These are phyloP conservation scores for Babylonia areolata DNA, from an alignment of 1,140 invertebrate genomes.

Conservation along the genomic window DNA sequence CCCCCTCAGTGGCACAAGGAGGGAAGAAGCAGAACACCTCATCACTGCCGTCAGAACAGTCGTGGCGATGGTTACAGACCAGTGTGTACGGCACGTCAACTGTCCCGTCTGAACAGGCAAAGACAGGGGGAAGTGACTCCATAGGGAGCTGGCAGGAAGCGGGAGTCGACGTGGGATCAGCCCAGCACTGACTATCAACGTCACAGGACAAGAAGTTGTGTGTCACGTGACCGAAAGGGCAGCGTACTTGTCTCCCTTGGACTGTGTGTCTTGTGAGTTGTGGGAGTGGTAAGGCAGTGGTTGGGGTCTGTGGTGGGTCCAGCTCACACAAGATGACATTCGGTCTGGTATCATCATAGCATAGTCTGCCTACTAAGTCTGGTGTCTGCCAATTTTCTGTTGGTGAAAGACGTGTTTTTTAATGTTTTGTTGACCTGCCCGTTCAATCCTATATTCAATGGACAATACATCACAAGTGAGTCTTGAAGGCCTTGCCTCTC, in stretches of 20 bases:
- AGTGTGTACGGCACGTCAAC: conserved; percentile 14
- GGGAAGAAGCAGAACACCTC: conserved; percentile 7
- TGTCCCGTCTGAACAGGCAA: conserved; percentile 5
- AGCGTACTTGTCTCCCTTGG: not conserved
- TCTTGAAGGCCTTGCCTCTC: too few species aligned
- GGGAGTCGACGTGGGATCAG: not conserved
- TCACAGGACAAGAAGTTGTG: conserved; percentile 23
- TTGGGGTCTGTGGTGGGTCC: too few species aligned
- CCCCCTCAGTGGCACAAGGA: not conserved
- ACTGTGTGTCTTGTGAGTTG: too few species aligned
- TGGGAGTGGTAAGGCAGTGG: too few species aligned
- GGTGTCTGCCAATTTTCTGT: too few species aligned
- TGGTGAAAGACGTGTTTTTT: too few species aligned
- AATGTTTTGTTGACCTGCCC: too few species aligned
- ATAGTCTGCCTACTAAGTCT: too few species aligned
- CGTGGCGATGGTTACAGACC: conserved; percentile 21
- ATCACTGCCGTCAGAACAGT: conserved; percentile 22
- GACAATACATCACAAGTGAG: too few species aligned
- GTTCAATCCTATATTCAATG: too few species aligned
- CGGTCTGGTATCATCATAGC: too few species aligned
- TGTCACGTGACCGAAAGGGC: conserved; percentile 20
- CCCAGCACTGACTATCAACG: not conserved
- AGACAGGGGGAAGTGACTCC: conserved; percentile 8
- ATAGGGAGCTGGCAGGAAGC: not conserved
- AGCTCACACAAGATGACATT: too few species aligned